phyloP scores from a whole-genome alignment of 2,113 vertebrate genomes.

The Xenopus laevis region DNA sequence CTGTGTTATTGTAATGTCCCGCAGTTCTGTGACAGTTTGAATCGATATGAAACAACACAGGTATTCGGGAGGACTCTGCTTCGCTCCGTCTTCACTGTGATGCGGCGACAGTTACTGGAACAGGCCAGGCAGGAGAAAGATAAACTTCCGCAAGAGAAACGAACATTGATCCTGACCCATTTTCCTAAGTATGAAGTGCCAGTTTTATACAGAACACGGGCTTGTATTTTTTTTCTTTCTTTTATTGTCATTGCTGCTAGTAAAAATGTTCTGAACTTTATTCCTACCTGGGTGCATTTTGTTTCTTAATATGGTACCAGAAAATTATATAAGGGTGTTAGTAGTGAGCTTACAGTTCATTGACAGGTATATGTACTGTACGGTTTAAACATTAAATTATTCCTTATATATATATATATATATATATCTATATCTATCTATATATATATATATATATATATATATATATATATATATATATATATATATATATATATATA shows the following conservation, averaged over 20 bases:
- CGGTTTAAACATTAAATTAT: no score
- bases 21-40: slow-evolving; percentile 97
- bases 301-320: no score
- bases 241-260: neutral
- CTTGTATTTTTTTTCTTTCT: neutral
- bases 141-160: slow-evolving; percentile 92
- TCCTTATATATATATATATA: no score
- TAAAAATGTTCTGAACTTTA: no score
- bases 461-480: no score
- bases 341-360: no score
- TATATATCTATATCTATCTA: no score
- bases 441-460: no score
- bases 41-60: slow-evolving; percentile 92
- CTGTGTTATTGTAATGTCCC: slow-evolving; percentile 97
- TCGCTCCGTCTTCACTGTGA: slow-evolving; percentile 92
- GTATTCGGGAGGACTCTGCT: slow-evolving; percentile 91
- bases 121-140: slow-evolving; percentile 96
- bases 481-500: no score
- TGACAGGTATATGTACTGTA: no score
- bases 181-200: slow-evolving; percentile 89
- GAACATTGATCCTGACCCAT: slow-evolving; percentile 96
- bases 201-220: neutral
- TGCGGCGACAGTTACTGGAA: slow-evolving; percentile 92
- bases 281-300: no score
- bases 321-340: no score